Evolutionary conservation across 2,797 vertebrate species (phyloP).

Genomic region (Sebastes aleutianus): DNA sequence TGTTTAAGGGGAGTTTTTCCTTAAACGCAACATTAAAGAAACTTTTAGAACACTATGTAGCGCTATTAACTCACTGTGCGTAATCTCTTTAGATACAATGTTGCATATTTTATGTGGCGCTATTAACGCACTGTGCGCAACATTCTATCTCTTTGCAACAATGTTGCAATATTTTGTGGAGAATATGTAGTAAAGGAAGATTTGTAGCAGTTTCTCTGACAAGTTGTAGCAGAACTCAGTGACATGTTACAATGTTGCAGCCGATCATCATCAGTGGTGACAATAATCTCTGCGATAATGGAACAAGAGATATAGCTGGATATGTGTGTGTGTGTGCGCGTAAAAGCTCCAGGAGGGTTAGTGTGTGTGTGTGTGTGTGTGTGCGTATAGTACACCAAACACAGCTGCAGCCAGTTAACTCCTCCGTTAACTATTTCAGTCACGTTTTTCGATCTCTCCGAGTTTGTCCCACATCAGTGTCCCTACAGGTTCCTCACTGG

Average conservation of each 20-base stretch:
- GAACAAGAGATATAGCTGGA: too few species aligned
- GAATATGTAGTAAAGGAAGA: too few species aligned
- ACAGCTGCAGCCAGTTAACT: conserved; percentile 8
- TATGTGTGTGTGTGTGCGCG: too few species aligned
- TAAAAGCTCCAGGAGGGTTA: background rate
- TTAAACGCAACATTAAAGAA: conserved; percentile 9
- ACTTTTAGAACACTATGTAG: background rate
- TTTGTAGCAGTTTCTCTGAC: too few species aligned
- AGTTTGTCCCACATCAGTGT: conserved; percentile 54
- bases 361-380: too few species aligned
- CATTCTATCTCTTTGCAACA: too few species aligned
- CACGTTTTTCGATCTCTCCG: conserved; percentile 57
- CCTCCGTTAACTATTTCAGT: conserved; percentile 46
- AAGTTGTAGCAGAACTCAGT: too few species aligned
- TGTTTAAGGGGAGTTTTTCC: conserved; percentile 11
- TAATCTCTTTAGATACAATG: background rate
- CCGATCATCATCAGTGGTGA: too few species aligned
- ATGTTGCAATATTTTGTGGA: background rate
- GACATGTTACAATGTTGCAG: too few species aligned
- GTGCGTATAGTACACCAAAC: background rate
- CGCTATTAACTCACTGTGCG: background rate
- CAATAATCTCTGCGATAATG: too few species aligned
- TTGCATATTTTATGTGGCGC: background rate
- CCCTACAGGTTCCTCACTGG: conserved; percentile 42
- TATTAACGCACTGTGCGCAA: background rate